Percentiles rank a stretch among this genome's conserved stretches.
Evolutionary conservation across 2,888 invertebrate genomes (phyloP).

Genomic region (Gandaritis pyraliata): DNA sequence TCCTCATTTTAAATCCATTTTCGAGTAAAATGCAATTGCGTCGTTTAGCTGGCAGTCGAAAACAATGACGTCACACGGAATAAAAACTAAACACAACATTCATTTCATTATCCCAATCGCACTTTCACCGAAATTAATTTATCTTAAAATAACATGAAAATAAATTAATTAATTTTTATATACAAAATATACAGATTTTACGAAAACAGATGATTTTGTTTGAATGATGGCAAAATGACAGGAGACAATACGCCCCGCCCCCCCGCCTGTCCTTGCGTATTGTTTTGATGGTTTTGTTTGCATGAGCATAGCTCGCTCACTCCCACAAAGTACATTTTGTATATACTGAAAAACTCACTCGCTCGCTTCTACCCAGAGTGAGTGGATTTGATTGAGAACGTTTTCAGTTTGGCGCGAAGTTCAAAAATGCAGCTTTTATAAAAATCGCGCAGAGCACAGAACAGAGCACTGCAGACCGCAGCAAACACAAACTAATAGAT

Average conservation of each 20-base stretch:
- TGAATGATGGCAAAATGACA: slow-evolving; percentile 49
- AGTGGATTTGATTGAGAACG: no score
- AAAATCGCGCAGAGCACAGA: no score
- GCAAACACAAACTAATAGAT: no score
- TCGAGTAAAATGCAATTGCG: slow-evolving; percentile 84
- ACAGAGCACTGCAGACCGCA: no score
- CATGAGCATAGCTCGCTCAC: no score
- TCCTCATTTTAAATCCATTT: slow-evolving; percentile 82
- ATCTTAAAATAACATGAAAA: slow-evolving; percentile 54
- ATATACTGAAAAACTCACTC: no score
- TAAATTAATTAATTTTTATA: slow-evolving; percentile 68
- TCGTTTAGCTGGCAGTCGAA: slow-evolving; percentile 84
- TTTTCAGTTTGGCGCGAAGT: no score
- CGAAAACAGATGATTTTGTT: slow-evolving; percentile 78
- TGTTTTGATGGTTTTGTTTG: no score
- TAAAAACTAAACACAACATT: slow-evolving; percentile 67
- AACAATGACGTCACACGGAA: slow-evolving; percentile 85
- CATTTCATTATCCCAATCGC: slow-evolving; percentile 64
- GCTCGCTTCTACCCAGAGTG: no score
- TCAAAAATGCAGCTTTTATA: no score
- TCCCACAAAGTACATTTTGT: no score
- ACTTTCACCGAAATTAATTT: slow-evolving; percentile 52
- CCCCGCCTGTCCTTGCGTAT: neutral
- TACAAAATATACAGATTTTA: slow-evolving; percentile 76
- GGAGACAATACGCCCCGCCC: neutral